Evolutionary conservation across 2,113 vertebrate species (phyloP).

Genomic region (Steatornis caripensis): DNA sequence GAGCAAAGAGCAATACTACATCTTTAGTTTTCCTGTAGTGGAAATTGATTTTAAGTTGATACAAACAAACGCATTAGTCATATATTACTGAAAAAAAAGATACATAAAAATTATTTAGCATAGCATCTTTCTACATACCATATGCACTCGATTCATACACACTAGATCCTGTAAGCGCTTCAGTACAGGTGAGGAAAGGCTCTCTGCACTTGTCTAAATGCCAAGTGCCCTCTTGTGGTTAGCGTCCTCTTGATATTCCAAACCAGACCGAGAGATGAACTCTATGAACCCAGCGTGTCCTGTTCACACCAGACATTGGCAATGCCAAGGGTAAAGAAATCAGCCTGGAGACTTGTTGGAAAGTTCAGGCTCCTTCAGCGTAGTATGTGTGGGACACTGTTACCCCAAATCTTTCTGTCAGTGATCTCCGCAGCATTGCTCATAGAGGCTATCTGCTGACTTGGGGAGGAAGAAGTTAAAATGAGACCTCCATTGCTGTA

Average conservation of each 20-base stretch:
- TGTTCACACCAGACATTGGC: not conserved
- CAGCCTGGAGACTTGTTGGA: not conserved
- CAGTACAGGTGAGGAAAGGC: not conserved
- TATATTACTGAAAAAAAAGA: not conserved
- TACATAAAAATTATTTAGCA: not conserved
- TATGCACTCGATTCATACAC: not conserved
- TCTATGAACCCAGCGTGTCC: rapidly evolving
- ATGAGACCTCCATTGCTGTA: rapidly evolving
- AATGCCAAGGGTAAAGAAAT: not conserved
- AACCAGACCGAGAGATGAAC: not conserved
- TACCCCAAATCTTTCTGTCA: not conserved
- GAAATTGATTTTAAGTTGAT: not conserved
- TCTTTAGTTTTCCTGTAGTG: not conserved
- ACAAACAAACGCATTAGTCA: not conserved
- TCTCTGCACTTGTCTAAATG: not conserved
- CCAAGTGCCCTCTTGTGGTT: constrained; percentile 68
- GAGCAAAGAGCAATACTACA: not conserved
- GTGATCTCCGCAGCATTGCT: not conserved
- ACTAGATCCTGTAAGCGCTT: not conserved
- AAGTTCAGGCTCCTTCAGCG: not conserved
- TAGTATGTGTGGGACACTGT: not conserved
- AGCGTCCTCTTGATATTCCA: not conserved
- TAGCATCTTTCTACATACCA: not conserved
- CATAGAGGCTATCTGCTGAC: not conserved
- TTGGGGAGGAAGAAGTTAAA: not conserved